These are phyloP conservation scores for Papilio helenus DNA, from an alignment of 1,140 invertebrate genomes.

Conservation along the genomic window DNA sequence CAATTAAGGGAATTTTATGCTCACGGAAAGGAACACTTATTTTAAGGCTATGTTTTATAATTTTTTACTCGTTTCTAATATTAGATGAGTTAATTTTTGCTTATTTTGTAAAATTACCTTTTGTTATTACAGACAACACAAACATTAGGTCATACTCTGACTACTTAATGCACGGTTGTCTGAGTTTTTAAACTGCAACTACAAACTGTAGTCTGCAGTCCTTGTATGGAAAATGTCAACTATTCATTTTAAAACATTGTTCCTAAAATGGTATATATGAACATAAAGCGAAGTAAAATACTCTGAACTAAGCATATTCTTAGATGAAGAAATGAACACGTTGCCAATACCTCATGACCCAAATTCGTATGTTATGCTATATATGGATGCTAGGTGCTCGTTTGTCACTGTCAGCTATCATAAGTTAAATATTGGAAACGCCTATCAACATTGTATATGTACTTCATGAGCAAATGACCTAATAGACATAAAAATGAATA, in stretches of 20 bases:
- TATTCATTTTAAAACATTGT: neutral
- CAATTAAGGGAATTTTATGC: slow-evolving; percentile 26
- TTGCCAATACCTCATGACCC: neutral
- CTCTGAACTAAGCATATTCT: neutral
- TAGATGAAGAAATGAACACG: neutral
- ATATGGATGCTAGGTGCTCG: neutral
- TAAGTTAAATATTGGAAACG: slow-evolving; percentile 18
- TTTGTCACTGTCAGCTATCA: slow-evolving; percentile 11
- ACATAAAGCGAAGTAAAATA: neutral
- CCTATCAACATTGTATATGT: neutral
- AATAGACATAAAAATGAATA: neutral
- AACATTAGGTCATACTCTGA: neutral
- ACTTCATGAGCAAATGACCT: neutral
- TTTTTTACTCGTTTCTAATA: neutral
- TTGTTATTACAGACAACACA: neutral
- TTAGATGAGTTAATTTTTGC: neutral
- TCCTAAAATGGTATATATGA: neutral
- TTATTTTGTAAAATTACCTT: neutral
- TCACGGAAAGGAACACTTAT: slow-evolving; percentile 25
- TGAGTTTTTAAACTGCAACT: neutral
- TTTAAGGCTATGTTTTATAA: slow-evolving; percentile 1
- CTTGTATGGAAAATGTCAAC: neutral
- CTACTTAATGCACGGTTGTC: neutral
- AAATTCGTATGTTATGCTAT: neutral
- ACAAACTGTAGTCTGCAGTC: neutral